Conservation (phyloP, 1,140 invertebrate species). For the Drosophila nasuta region DNA sequence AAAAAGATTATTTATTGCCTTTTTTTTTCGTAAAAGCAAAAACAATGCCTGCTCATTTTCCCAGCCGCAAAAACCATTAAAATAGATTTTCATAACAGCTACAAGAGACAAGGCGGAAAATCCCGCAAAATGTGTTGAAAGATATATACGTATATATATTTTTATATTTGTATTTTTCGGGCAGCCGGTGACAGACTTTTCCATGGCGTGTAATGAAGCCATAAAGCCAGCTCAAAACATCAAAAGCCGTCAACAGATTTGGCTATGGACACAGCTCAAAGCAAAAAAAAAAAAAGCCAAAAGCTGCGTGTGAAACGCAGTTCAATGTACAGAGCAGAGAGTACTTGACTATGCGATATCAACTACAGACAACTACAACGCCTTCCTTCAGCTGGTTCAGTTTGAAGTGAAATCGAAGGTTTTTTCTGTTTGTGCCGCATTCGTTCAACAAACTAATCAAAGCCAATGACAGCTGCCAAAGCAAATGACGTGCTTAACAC, state of each 20-base stretch:
- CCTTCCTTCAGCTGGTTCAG: conserved; percentile 42
- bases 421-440: conserved; percentile 45
- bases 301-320: conserved; percentile 71
- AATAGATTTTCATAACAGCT: conserved; percentile 57
- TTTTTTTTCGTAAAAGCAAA: conserved; percentile 21
- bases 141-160: conserved; percentile 32
- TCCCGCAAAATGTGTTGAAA: conserved; percentile 58
- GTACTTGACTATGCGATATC: not conserved
- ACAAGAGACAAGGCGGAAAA: conserved; percentile 5
- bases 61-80: conserved; percentile 55
- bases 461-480: conserved; percentile 74
- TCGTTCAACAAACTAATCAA: conserved; percentile 77
- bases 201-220: conserved; percentile 51
- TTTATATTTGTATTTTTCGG: conserved; percentile 35
- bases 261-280: conserved; percentile 20
- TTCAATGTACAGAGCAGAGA: conserved; percentile 54
- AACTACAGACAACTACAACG: not conserved
- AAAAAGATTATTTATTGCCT: conserved; percentile 66
- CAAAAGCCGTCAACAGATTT: conserved; percentile 45
- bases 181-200: conserved; percentile 50
- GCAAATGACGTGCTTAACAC: conserved; percentile 49
- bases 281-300: not conserved
- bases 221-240: conserved; percentile 32
- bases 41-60: conserved; percentile 74
- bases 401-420: conserved; percentile 74